A percentile compares a stretch with the other conserved stretches of the same genome.
These are phyloP conservation scores for Mesocentrotus franciscanus DNA, from an alignment of 53 echinoderm and acorn worm genomes.

Conservation along the genomic window DNA sequence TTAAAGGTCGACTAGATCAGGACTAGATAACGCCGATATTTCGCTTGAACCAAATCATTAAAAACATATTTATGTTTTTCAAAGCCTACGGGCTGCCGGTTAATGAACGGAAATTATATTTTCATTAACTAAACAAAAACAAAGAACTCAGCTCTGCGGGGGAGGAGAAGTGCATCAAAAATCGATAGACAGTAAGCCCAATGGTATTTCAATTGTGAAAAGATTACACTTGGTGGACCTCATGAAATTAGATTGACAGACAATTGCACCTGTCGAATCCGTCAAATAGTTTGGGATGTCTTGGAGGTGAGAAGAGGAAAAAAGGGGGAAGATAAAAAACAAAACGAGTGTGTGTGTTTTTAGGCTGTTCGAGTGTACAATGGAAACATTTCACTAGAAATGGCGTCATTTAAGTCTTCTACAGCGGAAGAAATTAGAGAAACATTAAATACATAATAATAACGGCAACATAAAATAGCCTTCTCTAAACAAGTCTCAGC, in stretches of 20 bases:
- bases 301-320: not conserved
- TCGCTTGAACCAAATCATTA: not conserved
- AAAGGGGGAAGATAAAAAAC: no score
- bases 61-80: not conserved
- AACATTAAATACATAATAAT: not conserved
- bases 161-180: not conserved
- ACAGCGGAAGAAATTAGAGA: not conserved
- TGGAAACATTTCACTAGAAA: not conserved
- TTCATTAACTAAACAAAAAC: not conserved
- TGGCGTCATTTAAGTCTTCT: not conserved
- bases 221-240: not conserved
- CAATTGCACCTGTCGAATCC: not conserved
- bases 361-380: no score
- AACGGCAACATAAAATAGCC: not conserved
- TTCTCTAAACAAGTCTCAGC: not conserved
- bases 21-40: not conserved
- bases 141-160: not conserved
- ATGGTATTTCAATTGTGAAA: not conserved
- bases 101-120: conserved; percentile 17
- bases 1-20: no score
- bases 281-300: not conserved
- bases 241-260: not conserved
- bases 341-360: no score
- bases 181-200: not conserved
- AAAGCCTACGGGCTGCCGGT: not conserved